A percentile compares a stretch with the other conserved stretches of the same genome.
These are phyloP conservation scores for Naja naja DNA, from an alignment of 2,113 vertebrate species.

Conservation along the genomic window DNA sequence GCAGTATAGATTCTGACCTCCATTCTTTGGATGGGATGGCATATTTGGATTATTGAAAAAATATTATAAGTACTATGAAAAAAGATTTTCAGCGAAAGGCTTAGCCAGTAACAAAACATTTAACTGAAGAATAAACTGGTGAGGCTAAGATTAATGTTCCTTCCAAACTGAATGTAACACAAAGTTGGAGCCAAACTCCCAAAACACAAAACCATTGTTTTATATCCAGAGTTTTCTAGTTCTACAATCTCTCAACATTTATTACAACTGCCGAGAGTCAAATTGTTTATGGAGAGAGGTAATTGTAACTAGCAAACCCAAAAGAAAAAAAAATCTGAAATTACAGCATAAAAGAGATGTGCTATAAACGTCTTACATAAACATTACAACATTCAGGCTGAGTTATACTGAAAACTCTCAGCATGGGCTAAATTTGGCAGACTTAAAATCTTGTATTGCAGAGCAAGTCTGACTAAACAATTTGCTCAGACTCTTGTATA, in stretches of 20 bases:
- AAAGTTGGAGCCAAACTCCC: not conserved
- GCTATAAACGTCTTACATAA: not conserved
- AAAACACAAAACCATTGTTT: not conserved
- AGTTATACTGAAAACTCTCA: not conserved
- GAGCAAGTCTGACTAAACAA: not conserved
- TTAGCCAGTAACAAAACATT: not conserved
- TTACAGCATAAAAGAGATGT: not conserved
- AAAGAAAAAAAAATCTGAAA: not conserved
- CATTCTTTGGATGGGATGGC: not conserved
- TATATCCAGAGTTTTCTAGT: not conserved
- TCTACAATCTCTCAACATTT: not conserved
- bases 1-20: not conserved
- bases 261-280: not conserved
- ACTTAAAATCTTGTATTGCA: not conserved
- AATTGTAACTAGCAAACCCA: not conserved
- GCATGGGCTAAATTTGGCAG: not conserved
- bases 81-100: not conserved
- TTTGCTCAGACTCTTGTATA: not conserved
- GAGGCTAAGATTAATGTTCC: not conserved
- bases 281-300: not conserved
- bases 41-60: not conserved
- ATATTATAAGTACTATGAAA: not conserved
- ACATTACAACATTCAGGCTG: not conserved
- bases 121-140: not conserved
- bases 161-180: not conserved